These are phyloP conservation scores for Lasioglossum lativentre DNA, from an alignment of 2,888 invertebrate genomes.

Conservation along the genomic window DNA sequence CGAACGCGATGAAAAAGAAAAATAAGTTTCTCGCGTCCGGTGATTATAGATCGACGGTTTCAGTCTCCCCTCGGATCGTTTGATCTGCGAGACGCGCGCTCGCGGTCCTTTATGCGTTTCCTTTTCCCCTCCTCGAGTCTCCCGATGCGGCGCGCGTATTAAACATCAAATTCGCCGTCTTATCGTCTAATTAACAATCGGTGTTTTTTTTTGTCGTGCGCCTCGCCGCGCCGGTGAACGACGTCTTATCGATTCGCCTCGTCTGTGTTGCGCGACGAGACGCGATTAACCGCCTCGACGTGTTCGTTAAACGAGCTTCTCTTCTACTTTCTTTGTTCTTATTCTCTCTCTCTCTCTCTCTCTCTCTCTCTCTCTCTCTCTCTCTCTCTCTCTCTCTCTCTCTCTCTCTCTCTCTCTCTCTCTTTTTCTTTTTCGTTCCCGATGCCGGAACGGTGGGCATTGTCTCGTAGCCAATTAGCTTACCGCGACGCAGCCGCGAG, in stretches of 20 bases:
- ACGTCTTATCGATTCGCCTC: conserved; percentile 13
- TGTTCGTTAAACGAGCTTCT: conserved; percentile 38
- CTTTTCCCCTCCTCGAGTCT: conserved; percentile 19
- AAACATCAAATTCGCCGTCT: conserved; percentile 33
- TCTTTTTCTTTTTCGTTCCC: conserved; percentile 2
- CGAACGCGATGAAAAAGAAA: background rate
- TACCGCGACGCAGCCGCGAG: conserved; percentile 31
- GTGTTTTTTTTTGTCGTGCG: background rate
- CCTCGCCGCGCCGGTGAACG: background rate
- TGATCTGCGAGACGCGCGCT: conserved; percentile 43
- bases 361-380: background rate
- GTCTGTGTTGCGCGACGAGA: background rate
- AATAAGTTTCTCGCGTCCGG: conserved; percentile 52
- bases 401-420: background rate
- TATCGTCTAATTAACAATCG: conserved; percentile 32
- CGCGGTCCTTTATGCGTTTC: conserved; percentile 33
- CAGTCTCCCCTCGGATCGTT: conserved; percentile 47
- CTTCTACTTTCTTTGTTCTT: no score
- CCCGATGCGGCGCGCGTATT: conserved; percentile 22
- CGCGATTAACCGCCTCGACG: conserved; percentile 18
- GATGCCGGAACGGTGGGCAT: conserved; percentile 37
- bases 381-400: background rate
- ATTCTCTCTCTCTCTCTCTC: background rate
- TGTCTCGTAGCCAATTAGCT: conserved; percentile 69
- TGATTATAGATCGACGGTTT: conserved; percentile 56